Evolutionary conservation across 2,888 invertebrate genomes (phyloP), one percentile per base, ranked within the genome.

Genomic region (Rhynchonema sp.): DNA sequence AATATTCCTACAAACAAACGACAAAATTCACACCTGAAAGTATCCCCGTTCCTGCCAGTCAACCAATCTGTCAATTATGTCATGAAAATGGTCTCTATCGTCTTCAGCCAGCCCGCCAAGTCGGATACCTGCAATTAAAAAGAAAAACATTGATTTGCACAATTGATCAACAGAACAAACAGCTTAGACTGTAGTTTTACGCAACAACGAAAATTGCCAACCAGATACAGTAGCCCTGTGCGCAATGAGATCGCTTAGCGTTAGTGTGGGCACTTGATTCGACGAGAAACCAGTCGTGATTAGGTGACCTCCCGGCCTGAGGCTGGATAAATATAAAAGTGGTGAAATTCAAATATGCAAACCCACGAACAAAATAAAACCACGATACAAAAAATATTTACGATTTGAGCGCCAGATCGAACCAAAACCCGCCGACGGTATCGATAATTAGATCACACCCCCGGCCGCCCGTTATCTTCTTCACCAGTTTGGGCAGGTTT

Each of bases 371-470:
- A 55, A 1, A 38, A 52, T 3, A 52, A 3, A 3, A 23, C n/a
- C n/a, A 13, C 52, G 3, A 22, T 17, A 52, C 52, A 52, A 20
- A 52, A 49, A 38, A 23, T 22, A 64, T 72, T 70, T 73, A 83
- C 83, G 82, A 81, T 67, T 77, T 74, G 25, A 81, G 70, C 38
- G 81, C 75, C 60, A 77, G 76, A 62, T 80, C 77, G 63, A 83
- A 79, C 63, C 80, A 73, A 58, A 80, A 75, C 26, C 82, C 82
- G 46, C 82, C 82, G 25, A 80, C 80, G 23, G 81, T 81, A 69
- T 83, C 82, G 68, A 83, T 81, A 17, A 83, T 78, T n/a, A 81
- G 73, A 68, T 79, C 75, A 0, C 81, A 82, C n/a, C 81, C 81
- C 67, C 79, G 75, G 20, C 80, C 79, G 1, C 77, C 75, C 0